Evolutionary conservation across 1,140 invertebrate genomes (phyloP).

Genomic region (Ptiloglossa arizonensis): DNA sequence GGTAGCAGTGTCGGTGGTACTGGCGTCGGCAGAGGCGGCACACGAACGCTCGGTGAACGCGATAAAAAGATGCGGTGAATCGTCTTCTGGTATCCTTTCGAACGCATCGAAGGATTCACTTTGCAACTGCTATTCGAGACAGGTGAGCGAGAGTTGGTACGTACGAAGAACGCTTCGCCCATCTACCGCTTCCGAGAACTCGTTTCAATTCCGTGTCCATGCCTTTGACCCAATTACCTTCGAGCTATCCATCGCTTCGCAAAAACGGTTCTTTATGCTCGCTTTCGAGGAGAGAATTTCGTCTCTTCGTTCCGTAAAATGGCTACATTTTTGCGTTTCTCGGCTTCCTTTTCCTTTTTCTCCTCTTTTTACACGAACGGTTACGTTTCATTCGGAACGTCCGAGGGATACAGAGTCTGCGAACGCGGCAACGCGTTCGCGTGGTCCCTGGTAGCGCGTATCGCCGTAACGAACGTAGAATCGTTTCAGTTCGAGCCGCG

Average conservation of each 20-base stretch:
- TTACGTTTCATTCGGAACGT: neutral
- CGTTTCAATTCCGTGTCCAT: neutral
- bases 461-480: no score
- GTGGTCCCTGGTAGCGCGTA: no score
- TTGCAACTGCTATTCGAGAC: slow-evolving; percentile 21
- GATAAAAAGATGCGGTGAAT: slow-evolving; percentile 59
- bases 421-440: neutral
- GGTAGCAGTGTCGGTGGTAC: slow-evolving; percentile 37
- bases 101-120: slow-evolving; percentile 27
- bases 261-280: neutral
- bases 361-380: neutral
- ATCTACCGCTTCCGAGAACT: neutral
- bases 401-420: no score
- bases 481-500: no score
- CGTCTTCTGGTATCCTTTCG: neutral
- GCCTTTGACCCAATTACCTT: neutral
- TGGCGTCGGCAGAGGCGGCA: slow-evolving; percentile 40
- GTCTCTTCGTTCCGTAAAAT: no score
- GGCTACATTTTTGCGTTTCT: no score
- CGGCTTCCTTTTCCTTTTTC: no score
- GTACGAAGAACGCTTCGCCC: neutral
- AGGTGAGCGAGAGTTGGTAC: slow-evolving; percentile 42
- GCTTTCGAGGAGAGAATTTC: neutral
- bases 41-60: slow-evolving; percentile 49
- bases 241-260: neutral